Percentiles rank a stretch among this genome's conserved stretches.
phyloP scores from a whole-genome alignment of 2,888 invertebrate species.

The Selenia dentaria region DNA sequence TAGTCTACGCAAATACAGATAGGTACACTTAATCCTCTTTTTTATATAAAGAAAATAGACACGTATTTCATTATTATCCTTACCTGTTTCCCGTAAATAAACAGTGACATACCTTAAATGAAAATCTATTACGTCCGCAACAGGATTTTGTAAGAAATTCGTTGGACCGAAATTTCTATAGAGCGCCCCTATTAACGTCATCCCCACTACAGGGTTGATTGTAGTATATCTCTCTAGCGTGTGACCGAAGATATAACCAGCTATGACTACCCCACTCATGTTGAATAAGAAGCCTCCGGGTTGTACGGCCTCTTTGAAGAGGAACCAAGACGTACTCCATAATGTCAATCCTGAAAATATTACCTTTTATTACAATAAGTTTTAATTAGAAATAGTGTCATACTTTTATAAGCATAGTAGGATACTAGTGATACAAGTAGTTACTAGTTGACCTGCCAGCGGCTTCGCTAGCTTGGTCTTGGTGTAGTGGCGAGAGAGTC shows the following conservation, averaged over 20 bases:
- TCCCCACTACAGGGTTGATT: conserved; percentile 69
- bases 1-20: too few species aligned
- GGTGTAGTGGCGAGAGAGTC: too few species aligned
- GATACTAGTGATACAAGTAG: too few species aligned
- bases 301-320: conserved; percentile 56
- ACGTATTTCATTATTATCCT: conserved; percentile 31
- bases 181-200: conserved; percentile 70
- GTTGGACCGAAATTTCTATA: conserved; percentile 63
- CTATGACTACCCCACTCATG: conserved; percentile 60
- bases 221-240: conserved; percentile 71
- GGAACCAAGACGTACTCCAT: conserved; percentile 71
- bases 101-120: conserved; percentile 66
- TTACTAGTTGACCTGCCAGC: too few species aligned
- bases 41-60: conserved; percentile 14
- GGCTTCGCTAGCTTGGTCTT: too few species aligned
- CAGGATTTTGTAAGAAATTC: conserved; percentile 60
- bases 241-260: conserved; percentile 70
- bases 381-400: too few species aligned
- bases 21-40: too few species aligned
- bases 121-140: conserved; percentile 65
- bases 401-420: too few species aligned
- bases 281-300: conserved; percentile 66
- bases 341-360: conserved; percentile 60
- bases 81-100: conserved; percentile 32
- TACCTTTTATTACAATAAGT: not conserved